Evolutionary conservation across 1,140 invertebrate genomes (phyloP).

Genomic region (Leucophenga varia): DNA sequence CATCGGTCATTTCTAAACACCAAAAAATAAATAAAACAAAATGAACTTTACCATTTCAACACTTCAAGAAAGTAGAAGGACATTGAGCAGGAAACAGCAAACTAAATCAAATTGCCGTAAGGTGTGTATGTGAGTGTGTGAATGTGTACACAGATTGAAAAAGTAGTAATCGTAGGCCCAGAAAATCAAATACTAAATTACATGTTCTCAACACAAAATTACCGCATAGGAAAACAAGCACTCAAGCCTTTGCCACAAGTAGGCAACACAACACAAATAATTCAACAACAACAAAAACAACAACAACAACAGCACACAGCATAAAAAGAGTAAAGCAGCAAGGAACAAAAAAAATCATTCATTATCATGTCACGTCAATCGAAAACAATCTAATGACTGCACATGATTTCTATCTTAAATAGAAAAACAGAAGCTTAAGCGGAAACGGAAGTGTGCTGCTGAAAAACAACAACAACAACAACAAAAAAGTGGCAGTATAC

Average conservation of each 20-base stretch:
- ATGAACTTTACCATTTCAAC: no score
- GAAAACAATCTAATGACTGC: conserved; percentile 55
- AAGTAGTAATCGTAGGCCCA: no score
- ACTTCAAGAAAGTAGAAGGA: no score
- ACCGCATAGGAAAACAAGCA: conserved; percentile 3
- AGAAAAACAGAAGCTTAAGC: conserved; percentile 20
- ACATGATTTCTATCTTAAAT: conserved; percentile 55
- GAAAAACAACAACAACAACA: conserved; percentile 3
- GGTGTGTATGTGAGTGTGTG: background rate
- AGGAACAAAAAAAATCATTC: conserved; percentile 35
- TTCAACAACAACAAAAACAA: conserved; percentile 5
- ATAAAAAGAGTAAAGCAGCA: conserved; percentile 5
- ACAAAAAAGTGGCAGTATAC: conserved; percentile 13
- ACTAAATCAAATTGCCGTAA: conserved; percentile 11
- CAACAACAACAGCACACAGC: conserved; percentile 17
- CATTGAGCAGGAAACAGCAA: no score
- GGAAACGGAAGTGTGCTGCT: conserved; percentile 6
- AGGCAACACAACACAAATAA: conserved; percentile 15
- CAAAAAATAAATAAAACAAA: conserved; percentile 41
- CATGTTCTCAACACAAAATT: conserved; percentile 16
- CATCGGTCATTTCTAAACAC: conserved; percentile 36
- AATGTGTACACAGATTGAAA: conserved; percentile 9
- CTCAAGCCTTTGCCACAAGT: conserved; percentile 21
- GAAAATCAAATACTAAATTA: conserved; percentile 22
- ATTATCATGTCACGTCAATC: conserved; percentile 56